These are phyloP conservation scores for Papilio machaon DNA, from an alignment of 1,140 invertebrate genomes.

Conservation along the genomic window DNA sequence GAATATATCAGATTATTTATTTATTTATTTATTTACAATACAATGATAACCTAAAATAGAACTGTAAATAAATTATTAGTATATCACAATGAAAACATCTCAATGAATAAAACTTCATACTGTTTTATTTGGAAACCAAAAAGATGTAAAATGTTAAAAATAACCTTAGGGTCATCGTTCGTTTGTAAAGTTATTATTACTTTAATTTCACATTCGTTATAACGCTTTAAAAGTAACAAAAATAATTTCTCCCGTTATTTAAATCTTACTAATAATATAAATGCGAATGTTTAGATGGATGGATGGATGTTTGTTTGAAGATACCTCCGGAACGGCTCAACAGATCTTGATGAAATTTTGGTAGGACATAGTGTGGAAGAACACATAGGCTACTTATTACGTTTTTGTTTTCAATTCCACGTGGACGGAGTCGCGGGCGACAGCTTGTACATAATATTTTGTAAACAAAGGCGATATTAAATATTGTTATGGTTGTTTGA, in stretches of 20 bases:
- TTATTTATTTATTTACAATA: no score
- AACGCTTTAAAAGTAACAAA: not conserved
- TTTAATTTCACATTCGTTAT: not conserved
- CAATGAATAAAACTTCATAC: not conserved
- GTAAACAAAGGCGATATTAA: not conserved
- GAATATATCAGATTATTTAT: no score
- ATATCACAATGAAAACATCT: not conserved
- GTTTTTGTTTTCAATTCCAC: no score
- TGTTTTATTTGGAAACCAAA: not conserved
- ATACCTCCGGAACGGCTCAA: no score
- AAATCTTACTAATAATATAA: no score
- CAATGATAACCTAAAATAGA: no score
- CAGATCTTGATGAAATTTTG: no score
- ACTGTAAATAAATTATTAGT: not conserved
- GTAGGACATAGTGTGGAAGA: no score
- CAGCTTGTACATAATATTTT: not conserved
- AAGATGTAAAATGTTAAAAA: not conserved
- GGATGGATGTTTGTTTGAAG: no score
- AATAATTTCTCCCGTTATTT: not conserved
- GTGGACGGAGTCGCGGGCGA: no score
- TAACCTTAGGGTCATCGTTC: not conserved
- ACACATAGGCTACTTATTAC: no score
- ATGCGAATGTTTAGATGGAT: no score
- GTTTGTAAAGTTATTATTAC: not conserved
- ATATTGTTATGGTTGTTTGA: not conserved